Evolutionary conservation across 2,888 invertebrate species (phyloP).

Genomic region (Drosophila austrosaltans): DNA sequence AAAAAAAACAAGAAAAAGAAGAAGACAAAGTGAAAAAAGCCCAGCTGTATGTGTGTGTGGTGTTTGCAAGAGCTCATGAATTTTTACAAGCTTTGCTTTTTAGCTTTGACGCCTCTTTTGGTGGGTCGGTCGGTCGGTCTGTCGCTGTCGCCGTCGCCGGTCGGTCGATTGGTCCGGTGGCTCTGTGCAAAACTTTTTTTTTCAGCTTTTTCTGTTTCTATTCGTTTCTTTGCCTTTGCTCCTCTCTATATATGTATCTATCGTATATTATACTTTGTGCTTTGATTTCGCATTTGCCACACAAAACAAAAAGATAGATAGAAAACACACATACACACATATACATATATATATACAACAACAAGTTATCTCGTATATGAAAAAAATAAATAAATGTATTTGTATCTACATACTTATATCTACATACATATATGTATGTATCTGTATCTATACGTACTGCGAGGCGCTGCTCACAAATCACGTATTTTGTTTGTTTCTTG

Average conservation of each 20-base stretch:
- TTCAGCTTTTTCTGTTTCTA: constrained; percentile 16
- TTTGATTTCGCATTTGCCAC: constrained; percentile 34
- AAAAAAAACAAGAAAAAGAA: constrained; percentile 24
- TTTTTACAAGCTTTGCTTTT: constrained; percentile 52
- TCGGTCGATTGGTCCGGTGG: neutral
- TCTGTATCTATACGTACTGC: constrained; percentile 18
- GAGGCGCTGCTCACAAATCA: constrained; percentile 48
- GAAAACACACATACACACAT: neutral
- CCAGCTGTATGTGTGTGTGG: neutral
- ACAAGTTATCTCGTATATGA: constrained; percentile 14
- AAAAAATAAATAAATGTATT: constrained; percentile 13
- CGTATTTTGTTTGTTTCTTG: constrained; percentile 60
- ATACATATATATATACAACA: neutral
- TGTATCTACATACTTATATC: constrained; percentile 24
- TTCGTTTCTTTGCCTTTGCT: constrained; percentile 11
- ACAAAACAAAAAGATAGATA: constrained; percentile 10
- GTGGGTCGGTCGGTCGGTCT: neutral
- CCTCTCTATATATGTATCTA: neutral
- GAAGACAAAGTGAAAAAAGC: constrained; percentile 25
- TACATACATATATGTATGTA: constrained; percentile 20
- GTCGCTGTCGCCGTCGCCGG: neutral
- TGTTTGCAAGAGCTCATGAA: constrained; percentile 16
- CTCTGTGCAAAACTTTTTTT: constrained; percentile 14
- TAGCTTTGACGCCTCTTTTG: constrained; percentile 38
- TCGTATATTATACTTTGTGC: constrained; percentile 28